Base-by-base conservation (phyloP, 2,888 invertebrate genomes). In the Globia sparganii region DNA sequence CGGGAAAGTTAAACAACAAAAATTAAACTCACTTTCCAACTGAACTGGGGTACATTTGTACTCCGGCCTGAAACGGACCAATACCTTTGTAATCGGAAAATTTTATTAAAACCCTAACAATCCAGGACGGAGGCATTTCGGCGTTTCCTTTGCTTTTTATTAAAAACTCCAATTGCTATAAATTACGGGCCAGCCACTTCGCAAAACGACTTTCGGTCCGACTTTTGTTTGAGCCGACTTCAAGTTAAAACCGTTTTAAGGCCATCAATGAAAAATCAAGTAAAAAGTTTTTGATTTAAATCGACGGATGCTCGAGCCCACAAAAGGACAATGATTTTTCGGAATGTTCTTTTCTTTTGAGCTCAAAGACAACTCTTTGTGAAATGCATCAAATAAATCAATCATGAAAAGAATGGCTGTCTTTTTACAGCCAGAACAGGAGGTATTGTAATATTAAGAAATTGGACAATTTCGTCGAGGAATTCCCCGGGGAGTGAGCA, bases 271-370 rank as follows among this genome's bases (percentile, higher is more conserved):
- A 80, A 85, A 86, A 83, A 87, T 80, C 81, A 81, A 77, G 82
- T 68, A 43, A 28, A 80, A 87, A 87, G 76, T 89, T 88, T 87
- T 88, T 85, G 89, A 87, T 88, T 88, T 88, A 88, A 85, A 83
- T 81, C 77, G 66, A 79, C 83, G 76, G 80, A 87, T 83, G 81
- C 67, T 69, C 68, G 68, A 34, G 59, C n/a, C 65, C 66, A 66
- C 87, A 86, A 84, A 77, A 64, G 80, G 59, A 18, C 53, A 67
- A 73, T 72, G 77, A 79, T 77, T 75, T 77, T 81, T 66, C 0
- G 40, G 61, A 71, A 69, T 81, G 61, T 72, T 70, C 59, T 64
- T 61, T 71, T 71, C 69, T 72, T 67, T 82, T 59, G 43, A 61
- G 72, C 65, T 77, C 83, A 62, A 61, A 62, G 62, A 66, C 58